Conservation (phyloP, 2,797 vertebrate genomes). For the Pseudomugil tenellus region DNA sequence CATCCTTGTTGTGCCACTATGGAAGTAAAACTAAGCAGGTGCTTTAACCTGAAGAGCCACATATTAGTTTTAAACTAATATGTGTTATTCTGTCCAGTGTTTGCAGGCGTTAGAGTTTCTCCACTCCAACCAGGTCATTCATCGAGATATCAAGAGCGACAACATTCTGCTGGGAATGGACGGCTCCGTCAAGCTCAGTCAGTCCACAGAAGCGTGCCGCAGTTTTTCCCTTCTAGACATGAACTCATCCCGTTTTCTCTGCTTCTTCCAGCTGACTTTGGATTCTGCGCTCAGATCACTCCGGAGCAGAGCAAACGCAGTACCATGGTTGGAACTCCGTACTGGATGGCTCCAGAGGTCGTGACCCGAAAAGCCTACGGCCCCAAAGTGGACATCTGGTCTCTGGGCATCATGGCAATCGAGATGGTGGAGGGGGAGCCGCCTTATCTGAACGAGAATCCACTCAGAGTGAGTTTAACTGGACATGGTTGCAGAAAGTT, state of each 20-base stretch:
- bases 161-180: conserved; percentile 98
- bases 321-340: conserved; percentile 98
- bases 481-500: too few species aligned
- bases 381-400: conserved; percentile 99
- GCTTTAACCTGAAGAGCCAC: too few species aligned
- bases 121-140: conserved; percentile 98
- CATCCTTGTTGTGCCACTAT: too few species aligned
- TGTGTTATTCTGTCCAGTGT: too few species aligned
- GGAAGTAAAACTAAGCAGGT: too few species aligned
- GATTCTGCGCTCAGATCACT: conserved; percentile 99
- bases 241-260: conserved; percentile 4
- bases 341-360: conserved; percentile 99
- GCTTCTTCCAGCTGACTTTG: conserved; percentile 90
- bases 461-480: conserved; percentile 88
- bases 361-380: conserved; percentile 97
- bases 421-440: conserved; percentile 99
- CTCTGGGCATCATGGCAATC: conserved; percentile 98
- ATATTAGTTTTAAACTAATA: too few species aligned
- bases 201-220: conserved; percentile 65
- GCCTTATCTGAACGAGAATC: conserved; percentile 97
- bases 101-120: conserved; percentile 97
- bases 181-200: conserved; percentile 97
- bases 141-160: conserved; percentile 99
- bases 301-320: conserved; percentile 98
- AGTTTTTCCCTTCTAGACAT: too few species aligned